phyloP scores from a whole-genome alignment of 2,797 vertebrate species.

The Falco concolor region DNA sequence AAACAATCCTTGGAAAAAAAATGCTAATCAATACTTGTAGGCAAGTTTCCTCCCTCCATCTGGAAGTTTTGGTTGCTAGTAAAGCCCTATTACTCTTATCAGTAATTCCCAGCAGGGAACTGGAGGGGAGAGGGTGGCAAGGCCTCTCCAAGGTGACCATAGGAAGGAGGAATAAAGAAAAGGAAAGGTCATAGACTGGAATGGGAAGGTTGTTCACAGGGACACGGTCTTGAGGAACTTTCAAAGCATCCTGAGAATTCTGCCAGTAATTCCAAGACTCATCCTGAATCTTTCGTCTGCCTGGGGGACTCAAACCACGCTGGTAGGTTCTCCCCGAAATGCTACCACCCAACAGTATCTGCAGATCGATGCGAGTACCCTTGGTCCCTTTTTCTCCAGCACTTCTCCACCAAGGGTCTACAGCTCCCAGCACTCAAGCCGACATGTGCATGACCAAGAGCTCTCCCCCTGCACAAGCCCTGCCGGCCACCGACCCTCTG shows the following conservation, averaged over 20 bases:
- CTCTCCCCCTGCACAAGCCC: neutral
- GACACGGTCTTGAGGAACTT: neutral
- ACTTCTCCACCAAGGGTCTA: neutral
- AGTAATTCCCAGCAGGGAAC: neutral
- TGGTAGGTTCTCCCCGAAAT: neutral
- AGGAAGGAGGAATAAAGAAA: neutral
- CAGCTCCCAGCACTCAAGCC: neutral
- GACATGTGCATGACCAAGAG: rapidly evolving
- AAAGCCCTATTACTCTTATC: neutral
- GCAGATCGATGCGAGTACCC: neutral
- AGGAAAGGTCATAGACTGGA: neutral
- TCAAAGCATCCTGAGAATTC: neutral
- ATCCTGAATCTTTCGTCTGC: neutral
- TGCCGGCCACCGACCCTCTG: neutral
- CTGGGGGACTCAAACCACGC: neutral
- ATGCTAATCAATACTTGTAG: neutral
- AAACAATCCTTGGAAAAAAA: neutral
- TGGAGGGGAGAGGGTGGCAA: neutral
- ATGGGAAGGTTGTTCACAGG: neutral
- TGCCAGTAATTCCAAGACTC: neutral
- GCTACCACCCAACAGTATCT: rapidly evolving
- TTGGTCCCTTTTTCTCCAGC: rapidly evolving
- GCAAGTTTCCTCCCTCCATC: neutral
- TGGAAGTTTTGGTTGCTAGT: neutral
- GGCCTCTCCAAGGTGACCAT: neutral